Evolutionary conservation across 1,140 invertebrate species (phyloP), one percentile per base, ranked within the genome.

Genomic region (Drosophila setifemur): DNA sequence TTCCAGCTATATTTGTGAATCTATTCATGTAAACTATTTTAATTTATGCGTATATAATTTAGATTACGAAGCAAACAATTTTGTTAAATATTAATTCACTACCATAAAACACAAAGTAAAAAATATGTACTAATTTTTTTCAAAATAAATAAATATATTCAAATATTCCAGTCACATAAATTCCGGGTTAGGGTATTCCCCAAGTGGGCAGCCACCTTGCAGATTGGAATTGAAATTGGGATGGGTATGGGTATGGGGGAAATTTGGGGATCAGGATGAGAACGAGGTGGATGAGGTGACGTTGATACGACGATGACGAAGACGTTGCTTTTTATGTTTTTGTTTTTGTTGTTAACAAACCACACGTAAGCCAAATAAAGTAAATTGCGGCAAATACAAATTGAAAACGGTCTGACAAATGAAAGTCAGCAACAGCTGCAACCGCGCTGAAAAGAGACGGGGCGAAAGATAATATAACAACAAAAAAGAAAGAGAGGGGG

Each of bases 391-490:
- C 63, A 67, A 67, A 67, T 67, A 67, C 37, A 66, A 67, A 67
- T 67, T 67, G 45, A 66, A 67, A 66, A 67, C 63, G 61, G 63
- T 67, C 63, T 67, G 63, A 67, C 63, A 66, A 67, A 67, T 67
- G 63, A 67, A 66, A 50, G 61, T 54, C 35, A 40, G 52, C 16
- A 69, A 72, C 55, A 72, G 45, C 68, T 61, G 68, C 67, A 45
- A 28, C 31, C 12, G 25, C 16, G 45, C 14, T 26, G n/a, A 7
- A 66, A 35, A 26, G 37, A 29, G 43, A 39, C 21, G 39, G 23
- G 11, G 26, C 49, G 68, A 68, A 52, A 29, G 55, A 40, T 12
- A 33, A 6, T 6, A 12, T 52, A 11, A 14, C 31, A 33, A 6
- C 5, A 12, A 57, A 11, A 14, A 14, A 29, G 29, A 23, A 8